Evolutionary conservation across 2,113 vertebrate species (phyloP).

Genomic region (Spea bombifrons): DNA sequence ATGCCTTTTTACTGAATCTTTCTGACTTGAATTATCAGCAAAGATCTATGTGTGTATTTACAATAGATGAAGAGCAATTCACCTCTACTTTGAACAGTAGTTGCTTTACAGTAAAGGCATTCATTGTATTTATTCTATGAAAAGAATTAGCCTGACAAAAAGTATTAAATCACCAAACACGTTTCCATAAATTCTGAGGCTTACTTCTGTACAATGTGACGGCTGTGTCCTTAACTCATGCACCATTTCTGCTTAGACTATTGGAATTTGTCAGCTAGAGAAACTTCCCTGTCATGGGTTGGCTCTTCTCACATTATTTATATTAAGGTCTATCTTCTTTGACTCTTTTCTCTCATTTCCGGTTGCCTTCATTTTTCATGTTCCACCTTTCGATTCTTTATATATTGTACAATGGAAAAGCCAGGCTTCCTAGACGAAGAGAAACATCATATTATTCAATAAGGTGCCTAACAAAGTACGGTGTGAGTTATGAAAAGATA

Average conservation of each 20-base stretch:
- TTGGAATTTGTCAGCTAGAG: slow-evolving; percentile 10
- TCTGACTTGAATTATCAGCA: not conserved
- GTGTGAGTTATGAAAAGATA: no score
- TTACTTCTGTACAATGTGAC: not conserved
- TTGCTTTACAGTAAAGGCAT: not conserved
- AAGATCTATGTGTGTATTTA: not conserved
- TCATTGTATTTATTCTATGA: not conserved
- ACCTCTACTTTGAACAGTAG: not conserved
- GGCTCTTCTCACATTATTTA: slow-evolving; percentile 3
- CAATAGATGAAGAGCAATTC: not conserved
- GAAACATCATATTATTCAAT: not conserved
- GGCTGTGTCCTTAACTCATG: slow-evolving; percentile 2
- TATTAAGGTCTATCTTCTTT: slow-evolving; percentile 17
- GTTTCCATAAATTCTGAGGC: slow-evolving; percentile 5
- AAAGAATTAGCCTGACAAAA: slow-evolving; percentile 3
- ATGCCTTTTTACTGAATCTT: not conserved
- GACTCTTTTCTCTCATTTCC: slow-evolving; percentile 6
- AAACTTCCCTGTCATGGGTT: not conserved
- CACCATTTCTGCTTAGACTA: not conserved
- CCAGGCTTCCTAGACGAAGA: not conserved
- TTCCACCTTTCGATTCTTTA: not conserved
- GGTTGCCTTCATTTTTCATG: slow-evolving; percentile 9
- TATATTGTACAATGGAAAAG: not conserved
- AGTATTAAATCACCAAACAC: not conserved
- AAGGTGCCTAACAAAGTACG: not conserved